Base-by-base conservation (phyloP, 2,113 vertebrate genomes). In the Syngnathus typhle region DNA sequence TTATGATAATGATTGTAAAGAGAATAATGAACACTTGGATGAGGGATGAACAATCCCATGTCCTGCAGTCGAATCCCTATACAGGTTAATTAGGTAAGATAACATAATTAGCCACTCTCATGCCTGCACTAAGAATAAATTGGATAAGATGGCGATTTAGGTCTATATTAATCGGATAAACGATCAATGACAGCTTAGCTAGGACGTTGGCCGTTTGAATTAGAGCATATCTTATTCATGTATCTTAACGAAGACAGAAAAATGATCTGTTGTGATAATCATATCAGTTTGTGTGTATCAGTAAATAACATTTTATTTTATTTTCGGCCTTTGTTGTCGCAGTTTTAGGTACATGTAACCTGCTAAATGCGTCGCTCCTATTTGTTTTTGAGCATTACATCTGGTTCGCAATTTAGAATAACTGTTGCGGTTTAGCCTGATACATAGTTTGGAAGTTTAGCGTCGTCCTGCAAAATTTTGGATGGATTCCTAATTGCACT, bases 51-150 rank as follows among this genome's bases (percentile, higher is more conserved):
- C 84, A 87, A 82, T 82, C 83, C 80, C 82, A 82, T 88, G 89
- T 90, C 88, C 85, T 84, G 82, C 79, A 86, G 88, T 91, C 80
- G 81, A 88, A 89, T 89, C 85, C 88, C 88, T 90, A 89, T 82
- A 86, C 89, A 92, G 91, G 91, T 92, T 92, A 91, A 92, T 92
- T 92, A 91, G 91, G 89, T 90, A 92, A 91, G 89, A 92, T 92
- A 92, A 92, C 91, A 92, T 91, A 88, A 92, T 92, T 92, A 92
- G 89, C 87, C 88, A 87, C 87, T 89, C 87, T 91, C 85, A 84
- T 87, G 87, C 84, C 87, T 86, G 83, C 83, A 86, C 81, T 38
- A 78, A 87, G 80, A 91, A 91, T 91, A 91, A 92, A 92, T 91
- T 90, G 91, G 89, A 90, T 88, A 85, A 88, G 78, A 87, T 82